Conservation (phyloP, 2,797 vertebrate genomes). For the Telmatherina bonti region DNA sequence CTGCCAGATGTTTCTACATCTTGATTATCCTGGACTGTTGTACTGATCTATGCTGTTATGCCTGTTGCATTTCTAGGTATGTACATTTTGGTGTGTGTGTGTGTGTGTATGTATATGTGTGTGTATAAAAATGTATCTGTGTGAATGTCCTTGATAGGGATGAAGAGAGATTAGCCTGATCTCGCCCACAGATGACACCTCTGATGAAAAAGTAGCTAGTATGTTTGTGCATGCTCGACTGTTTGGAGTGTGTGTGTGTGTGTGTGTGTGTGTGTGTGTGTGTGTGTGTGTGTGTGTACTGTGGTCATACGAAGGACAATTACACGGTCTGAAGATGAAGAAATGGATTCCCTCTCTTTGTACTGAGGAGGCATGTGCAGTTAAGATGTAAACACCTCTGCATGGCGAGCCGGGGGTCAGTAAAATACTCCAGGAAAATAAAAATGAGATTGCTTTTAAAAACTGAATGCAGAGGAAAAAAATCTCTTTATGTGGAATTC, state of each 20-base stretch:
- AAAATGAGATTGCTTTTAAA: no score
- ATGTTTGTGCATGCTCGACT: neutral
- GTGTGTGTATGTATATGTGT: neutral
- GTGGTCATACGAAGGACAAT: constrained; percentile 57
- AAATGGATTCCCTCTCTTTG: constrained; percentile 12
- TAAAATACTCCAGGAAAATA: no score
- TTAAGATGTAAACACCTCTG: constrained; percentile 29
- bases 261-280: neutral
- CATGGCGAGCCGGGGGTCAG: neutral
- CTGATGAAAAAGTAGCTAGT: constrained; percentile 43
- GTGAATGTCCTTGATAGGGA: constrained; percentile 51
- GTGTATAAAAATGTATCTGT: neutral
- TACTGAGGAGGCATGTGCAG: constrained; percentile 15
- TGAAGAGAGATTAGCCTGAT: constrained; percentile 59
- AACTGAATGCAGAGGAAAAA: no score
- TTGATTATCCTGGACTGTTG: no score
- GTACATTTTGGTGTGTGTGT: no score
- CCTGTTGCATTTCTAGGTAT: no score
- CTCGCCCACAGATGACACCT: constrained; percentile 50
- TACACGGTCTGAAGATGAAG: constrained; percentile 39
- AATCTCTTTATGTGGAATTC: no score
- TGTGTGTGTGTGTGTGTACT: constrained; percentile 3
- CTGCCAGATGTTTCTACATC: no score
- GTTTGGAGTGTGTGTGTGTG: no score
- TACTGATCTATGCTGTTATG: no score